A percentile compares a stretch with the other conserved stretches of the same genome.
phyloP scores from a whole-genome alignment of 2,797 vertebrate genomes.

The Pipistrellus nathusii region DNA sequence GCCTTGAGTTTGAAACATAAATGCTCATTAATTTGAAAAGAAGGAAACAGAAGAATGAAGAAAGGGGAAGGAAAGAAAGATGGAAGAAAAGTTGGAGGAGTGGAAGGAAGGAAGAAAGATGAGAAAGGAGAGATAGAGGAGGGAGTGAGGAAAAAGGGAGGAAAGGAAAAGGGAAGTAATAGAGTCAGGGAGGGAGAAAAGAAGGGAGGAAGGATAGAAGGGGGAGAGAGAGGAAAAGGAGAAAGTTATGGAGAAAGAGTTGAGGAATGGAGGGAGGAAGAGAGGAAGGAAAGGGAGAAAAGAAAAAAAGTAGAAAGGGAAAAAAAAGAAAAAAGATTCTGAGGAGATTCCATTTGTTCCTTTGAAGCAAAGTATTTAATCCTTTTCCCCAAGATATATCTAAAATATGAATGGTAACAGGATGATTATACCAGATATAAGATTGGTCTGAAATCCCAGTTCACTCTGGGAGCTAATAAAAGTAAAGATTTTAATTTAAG shows the following conservation, averaged over 20 bases:
- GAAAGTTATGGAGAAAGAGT: accelerated
- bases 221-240: no score
- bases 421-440: constrained; percentile 92
- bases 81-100: background rate
- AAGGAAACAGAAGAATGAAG: background rate
- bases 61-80: no score
- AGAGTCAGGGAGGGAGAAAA: accelerated
- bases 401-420: constrained; percentile 88
- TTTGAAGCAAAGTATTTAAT: constrained; percentile 85
- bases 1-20: background rate
- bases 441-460: constrained; percentile 87
- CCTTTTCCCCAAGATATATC: constrained; percentile 86
- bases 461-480: constrained; percentile 89
- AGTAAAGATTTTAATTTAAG: constrained; percentile 90
- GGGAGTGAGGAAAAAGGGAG: accelerated
- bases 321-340: background rate
- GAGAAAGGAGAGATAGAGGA: no score
- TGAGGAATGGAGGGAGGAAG: background rate
- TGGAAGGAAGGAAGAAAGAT: background rate
- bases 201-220: accelerated
- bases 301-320: background rate
- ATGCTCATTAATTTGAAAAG: background rate
- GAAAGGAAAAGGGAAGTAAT: no score
- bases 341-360: constrained; percentile 72
- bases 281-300: accelerated